Base-by-base conservation (phyloP, 2,797 vertebrate species). In the Brachyalestes nurse region DNA sequence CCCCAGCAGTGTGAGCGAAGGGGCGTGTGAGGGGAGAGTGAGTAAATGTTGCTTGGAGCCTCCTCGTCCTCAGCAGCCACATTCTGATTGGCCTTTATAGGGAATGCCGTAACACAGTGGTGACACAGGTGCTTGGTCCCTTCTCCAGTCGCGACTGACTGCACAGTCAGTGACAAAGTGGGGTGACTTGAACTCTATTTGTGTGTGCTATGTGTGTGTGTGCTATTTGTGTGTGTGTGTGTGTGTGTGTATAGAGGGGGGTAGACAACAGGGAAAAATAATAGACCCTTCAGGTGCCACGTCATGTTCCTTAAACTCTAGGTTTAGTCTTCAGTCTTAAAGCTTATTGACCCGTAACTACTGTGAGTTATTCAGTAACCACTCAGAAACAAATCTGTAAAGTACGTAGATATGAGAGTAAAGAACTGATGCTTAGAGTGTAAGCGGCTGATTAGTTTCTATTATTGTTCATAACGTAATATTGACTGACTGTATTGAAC, bases 61-160 rank as follows among this genome's bases (percentile, higher is more conserved):
- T 78, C 75, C 73, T 60, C 58, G 72, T 80, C 79, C 73, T 66
- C 65, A 70, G 19, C 76, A 61, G 76, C 60, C 69, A 53, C 64
- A 78, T 57, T 78, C 55, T 82, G 83, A 88, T 86, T 87, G 88
- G 83, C 60, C 75, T 80, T 80, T 67, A 78, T 84, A 73, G 61
- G 75, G 73, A 87, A 85, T 81, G 65, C 80, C 78, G 72, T 70
- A 86, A 84, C 84, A 89, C 82, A 16, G 80, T 78, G 45, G 57
- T 72, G 28, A 64, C 79, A 86, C 82, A 84, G 85, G 85, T 89
- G 84, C 81, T 86, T 79, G 78, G 70, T 72, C 75, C 53, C 66
- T 60, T 78, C 45, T 40, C 13, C 5, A 62, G 23, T 62, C 13
- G 60, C 4, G 13, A 76, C n/a, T 76, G 82, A 55, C 55, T 82